These are phyloP conservation scores for Lamellibrachia luymesi DNA, from an alignment of 1,140 invertebrate species.

Conservation along the genomic window DNA sequence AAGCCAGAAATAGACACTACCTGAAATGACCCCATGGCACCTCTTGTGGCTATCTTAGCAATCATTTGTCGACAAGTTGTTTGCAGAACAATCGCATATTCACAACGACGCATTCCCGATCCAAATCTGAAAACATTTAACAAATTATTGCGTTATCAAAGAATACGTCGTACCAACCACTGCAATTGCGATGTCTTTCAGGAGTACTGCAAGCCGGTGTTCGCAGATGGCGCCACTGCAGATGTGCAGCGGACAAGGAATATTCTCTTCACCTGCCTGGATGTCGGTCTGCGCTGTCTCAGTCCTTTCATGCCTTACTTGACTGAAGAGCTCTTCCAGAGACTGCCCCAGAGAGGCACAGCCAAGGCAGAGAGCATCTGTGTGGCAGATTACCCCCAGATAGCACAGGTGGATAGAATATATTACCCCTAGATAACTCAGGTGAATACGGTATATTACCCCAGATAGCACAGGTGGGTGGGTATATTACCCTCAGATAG, in stretches of 20 bases:
- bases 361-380: slow-evolving; percentile 9
- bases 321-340: slow-evolving; percentile 94
- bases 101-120: too few relatives aligned
- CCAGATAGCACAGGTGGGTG: neutral
- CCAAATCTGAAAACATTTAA: too few relatives aligned
- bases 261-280: slow-evolving; percentile 78
- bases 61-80: too few relatives aligned
- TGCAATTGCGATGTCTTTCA: slow-evolving; percentile 37
- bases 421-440: neutral
- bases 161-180: neutral
- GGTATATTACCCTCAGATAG: neutral
- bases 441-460: neutral
- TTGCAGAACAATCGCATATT: too few relatives aligned
- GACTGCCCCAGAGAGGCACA: slow-evolving; percentile 46
- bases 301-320: slow-evolving; percentile 99
- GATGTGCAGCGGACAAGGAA: neutral
- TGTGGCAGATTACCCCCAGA: slow-evolving; percentile 10
- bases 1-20: too few relatives aligned
- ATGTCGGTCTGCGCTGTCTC: slow-evolving; percentile 81
- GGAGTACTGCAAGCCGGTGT: slow-evolving; percentile 68
- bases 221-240: slow-evolving; percentile 52
- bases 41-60: too few relatives aligned
- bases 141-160: too few relatives aligned
- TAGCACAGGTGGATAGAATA: slow-evolving; percentile 4
- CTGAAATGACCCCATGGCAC: too few relatives aligned